phyloP scores from a whole-genome alignment of 1,140 invertebrate genomes.

The Drosophila aff. region DNA sequence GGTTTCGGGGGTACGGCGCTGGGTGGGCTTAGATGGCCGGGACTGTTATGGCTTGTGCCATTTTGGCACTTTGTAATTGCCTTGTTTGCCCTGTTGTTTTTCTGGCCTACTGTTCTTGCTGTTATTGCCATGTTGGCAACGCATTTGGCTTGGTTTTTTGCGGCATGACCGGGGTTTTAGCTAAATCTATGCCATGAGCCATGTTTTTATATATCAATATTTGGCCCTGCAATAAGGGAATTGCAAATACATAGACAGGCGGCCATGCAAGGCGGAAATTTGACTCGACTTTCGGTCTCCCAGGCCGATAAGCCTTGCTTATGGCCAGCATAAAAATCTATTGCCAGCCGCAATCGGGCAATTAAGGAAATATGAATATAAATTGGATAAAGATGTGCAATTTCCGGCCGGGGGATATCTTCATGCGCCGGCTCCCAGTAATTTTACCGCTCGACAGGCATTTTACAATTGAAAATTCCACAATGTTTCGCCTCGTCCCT shows the following conservation, averaged over 20 bases:
- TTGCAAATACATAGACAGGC: conserved; percentile 23
- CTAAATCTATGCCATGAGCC: conserved; percentile 73
- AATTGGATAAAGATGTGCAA: conserved; percentile 46
- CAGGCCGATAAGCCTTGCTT: conserved; percentile 42
- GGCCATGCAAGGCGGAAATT: conserved; percentile 19
- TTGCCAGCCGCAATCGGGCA: conserved; percentile 47
- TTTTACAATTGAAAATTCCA: conserved; percentile 66
- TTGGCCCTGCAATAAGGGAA: conserved; percentile 57
- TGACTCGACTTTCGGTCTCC: conserved; percentile 31
- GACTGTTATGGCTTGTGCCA: conserved; percentile 79
- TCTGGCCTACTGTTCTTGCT: conserved; percentile 59
- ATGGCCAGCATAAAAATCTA: conserved; percentile 45
- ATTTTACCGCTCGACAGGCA: conserved; percentile 42
- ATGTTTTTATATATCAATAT: conserved; percentile 79
- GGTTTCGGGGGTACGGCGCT: conserved; percentile 5
- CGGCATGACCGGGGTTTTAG: conserved; percentile 51
- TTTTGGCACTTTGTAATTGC: conserved; percentile 82
- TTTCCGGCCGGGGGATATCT: conserved; percentile 27
- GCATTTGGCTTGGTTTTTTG: conserved; percentile 63
- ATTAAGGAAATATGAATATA: conserved; percentile 58
- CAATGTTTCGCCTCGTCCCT: not conserved
- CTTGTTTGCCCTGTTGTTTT: conserved; percentile 77
- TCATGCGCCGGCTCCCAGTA: conserved; percentile 15
- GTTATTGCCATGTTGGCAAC: conserved; percentile 74
- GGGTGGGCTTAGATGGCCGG: conserved; percentile 23